Percentiles rank a stretch among this genome's conserved stretches.
These are phyloP conservation scores for Cosmopolites sordidus DNA, from an alignment of 2,888 invertebrate genomes.

Conservation along the genomic window DNA sequence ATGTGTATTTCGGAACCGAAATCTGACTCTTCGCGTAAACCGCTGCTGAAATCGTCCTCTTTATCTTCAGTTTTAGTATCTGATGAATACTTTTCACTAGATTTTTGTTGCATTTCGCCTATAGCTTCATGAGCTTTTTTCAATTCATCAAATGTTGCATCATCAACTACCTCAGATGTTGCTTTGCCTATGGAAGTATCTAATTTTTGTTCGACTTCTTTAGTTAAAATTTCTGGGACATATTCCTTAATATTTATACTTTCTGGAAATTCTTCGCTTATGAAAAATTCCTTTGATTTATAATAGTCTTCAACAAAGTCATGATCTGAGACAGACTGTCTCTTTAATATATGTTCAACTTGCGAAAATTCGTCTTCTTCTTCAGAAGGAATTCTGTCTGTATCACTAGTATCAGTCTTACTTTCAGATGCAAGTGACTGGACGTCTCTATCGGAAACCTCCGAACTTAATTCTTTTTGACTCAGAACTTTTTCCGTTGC, in stretches of 20 bases:
- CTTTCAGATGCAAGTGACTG: background rate
- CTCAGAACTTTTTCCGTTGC: constrained; percentile 17
- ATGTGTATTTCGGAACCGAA: constrained; percentile 44
- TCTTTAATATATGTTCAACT: constrained; percentile 16
- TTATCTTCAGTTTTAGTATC: constrained; percentile 35
- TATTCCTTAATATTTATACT: constrained; percentile 19
- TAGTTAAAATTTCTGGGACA: constrained; percentile 27
- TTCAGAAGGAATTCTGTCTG: constrained; percentile 13
- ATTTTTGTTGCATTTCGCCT: constrained; percentile 18
- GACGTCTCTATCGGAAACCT: background rate
- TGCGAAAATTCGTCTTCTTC: constrained; percentile 26
- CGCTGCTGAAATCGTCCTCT: constrained; percentile 44
- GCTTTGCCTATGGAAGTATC: constrained; percentile 21
- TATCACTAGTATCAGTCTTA: background rate
- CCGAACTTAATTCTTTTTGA: constrained; percentile 5
- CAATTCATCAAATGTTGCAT: constrained; percentile 22
- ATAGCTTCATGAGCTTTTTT: constrained; percentile 26
- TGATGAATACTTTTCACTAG: background rate
- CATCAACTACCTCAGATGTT: constrained; percentile 22
- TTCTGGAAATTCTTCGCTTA: constrained; percentile 1
- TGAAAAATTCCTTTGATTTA: background rate
- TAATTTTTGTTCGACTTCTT: constrained; percentile 29
- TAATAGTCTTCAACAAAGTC: background rate
- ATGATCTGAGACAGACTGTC: constrained; percentile 7
- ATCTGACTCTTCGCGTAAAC: constrained; percentile 44